Conservation (phyloP, 2,888 invertebrate genomes). For the Pterobdella sp. region DNA sequence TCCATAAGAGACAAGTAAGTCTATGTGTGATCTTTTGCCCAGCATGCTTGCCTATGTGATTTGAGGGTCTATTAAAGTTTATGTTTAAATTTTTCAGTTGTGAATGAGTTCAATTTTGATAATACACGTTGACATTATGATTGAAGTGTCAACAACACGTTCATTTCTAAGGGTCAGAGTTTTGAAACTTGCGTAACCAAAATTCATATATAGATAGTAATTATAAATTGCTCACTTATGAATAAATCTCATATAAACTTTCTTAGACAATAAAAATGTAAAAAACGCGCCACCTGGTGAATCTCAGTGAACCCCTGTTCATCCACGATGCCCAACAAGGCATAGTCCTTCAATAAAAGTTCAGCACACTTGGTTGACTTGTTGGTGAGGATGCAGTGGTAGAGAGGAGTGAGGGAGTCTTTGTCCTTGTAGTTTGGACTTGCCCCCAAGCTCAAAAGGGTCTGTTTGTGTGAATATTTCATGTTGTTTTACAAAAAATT, state of each 20-base stretch:
- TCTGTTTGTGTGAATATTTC: constrained; percentile 54
- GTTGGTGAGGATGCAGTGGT: constrained; percentile 55
- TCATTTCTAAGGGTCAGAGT: no score
- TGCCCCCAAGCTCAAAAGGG: constrained; percentile 82
- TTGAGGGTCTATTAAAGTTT: background rate
- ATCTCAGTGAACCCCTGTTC: constrained; percentile 97
- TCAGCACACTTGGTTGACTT: constrained; percentile 74
- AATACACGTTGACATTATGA: no score
- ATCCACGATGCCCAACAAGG: constrained; percentile 84
- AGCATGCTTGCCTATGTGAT: constrained; percentile 78
- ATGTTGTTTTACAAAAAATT: no score
- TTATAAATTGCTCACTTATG: no score
- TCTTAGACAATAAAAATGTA: no score
- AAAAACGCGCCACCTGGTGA: constrained; percentile 71
- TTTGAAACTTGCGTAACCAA: no score
- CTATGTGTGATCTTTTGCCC: constrained; percentile 88
- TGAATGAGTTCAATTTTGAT: no score
- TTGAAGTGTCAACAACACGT: no score
- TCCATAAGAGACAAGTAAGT: constrained; percentile 94
- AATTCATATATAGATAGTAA: no score
- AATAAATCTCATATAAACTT: no score
- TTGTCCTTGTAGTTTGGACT: constrained; percentile 93
- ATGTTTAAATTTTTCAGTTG: background rate
- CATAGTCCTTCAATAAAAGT: constrained; percentile 85
- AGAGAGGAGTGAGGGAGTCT: constrained; percentile 66